Evolutionary conservation across 2,113 vertebrate genomes (phyloP), one percentile per base, ranked within the genome.

Genomic region (Clarias batrachus): DNA sequence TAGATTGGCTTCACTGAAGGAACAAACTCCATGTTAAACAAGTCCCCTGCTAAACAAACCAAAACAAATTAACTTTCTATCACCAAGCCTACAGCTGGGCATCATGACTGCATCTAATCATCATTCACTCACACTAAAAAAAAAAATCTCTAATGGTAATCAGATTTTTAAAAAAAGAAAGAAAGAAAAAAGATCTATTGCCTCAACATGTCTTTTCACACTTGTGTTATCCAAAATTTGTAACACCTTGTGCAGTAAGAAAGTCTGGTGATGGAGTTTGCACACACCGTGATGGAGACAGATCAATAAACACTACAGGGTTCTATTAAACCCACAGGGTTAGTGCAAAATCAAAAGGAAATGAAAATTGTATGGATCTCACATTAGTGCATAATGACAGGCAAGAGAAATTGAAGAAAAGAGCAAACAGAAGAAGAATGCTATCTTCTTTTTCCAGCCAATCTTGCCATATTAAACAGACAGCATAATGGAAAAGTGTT

Each of bases 231-330:
- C 12, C 82, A 13, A 76, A 81, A 86, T 79, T 70, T 85, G 86
- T 87, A 66, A 65, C 86, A 83, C 79, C 59, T 80, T 82, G 71
- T 66, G 27, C n/a, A 37, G 59, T 63, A 27, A 60, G 59, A 30
- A 85, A 54, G 33, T 66, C 62, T 6, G 54, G 74, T 68, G 65
- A 57, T 60, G 41, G 79, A 33, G 56, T 70, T 86, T 48, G 48
- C 48, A 52, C 48, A n/a, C 56, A 30, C 33, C 6, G 41, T 52
- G 79, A 82, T 57, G 68, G 74, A 73, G 23, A 74, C 17, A 54
- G 76, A 88, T 88, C 74, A 82, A 90, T 90, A 76, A 88, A 86
- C 74, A 74, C 83, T 78, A 56, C 66, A 76, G 80, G 77, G n/a
- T 30, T 60, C 56, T 30, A 85, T 78, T n/a, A 54, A 87, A 77